Evolutionary conservation across 1,140 invertebrate species (phyloP), one percentile per base, ranked within the genome.

Genomic region (Bombus impatiens): DNA sequence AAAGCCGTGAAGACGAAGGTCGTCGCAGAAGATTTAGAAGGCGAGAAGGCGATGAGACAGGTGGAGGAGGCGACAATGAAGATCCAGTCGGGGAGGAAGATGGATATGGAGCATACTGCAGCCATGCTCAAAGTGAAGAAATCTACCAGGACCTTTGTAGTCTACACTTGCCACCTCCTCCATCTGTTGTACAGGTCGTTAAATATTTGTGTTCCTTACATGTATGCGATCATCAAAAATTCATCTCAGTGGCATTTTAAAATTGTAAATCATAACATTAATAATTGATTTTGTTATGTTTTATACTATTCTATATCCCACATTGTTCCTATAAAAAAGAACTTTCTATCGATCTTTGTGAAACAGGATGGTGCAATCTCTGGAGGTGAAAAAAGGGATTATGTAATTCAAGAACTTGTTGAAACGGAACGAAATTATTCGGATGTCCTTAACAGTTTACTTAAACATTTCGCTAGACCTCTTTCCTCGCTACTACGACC

Each of bases 361-460:
- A 44, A 84, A 88, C 70, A 93, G 92, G 91, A 83, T 53, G 91
- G 88, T 74, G 78, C 83, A 59, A 91, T 92, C 59, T 91, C 96
- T 87, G 97, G 97, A 88, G 95, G 97, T 84, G 98, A 98, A 93
- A 99, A 99, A 95, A 96, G 98, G 84, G 99, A 99, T 95, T 99
- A 99, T 94, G 99, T 99, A 76, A 98, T 99, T 86, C 97, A 98
- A 91, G 99, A 99, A 95, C 95, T 99, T 9, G 96, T 99, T 25
- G 98, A 99, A 94, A 99, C 99, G 0, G 99, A 99, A 95, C 98
- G 97, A 86, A 99, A 99, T 95, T 99, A 99, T 94, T 97, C 99
- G 35, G 98, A 99, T 90, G 99, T 99, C 62, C 95, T 99, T 32
- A 97, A 97, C 90, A 99, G 98, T 95, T 96, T 99, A 67, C 97